Evolutionary conservation across 37 sponge, comb jelly and placozoan species (phyloP), one percentile per base, ranked within the genome.

Genomic region (Eunapius fragilis): DNA sequence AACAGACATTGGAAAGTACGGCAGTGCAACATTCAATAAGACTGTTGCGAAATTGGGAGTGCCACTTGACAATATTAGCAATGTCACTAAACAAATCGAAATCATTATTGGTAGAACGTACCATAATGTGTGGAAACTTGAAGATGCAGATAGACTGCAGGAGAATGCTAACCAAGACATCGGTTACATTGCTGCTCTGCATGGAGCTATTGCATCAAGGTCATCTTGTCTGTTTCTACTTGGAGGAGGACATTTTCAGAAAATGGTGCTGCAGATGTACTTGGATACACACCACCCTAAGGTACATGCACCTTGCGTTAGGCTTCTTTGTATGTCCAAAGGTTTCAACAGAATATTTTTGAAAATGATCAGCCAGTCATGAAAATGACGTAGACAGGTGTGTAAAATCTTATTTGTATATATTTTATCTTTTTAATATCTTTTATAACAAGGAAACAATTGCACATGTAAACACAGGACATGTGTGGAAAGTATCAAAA

Each of bases 201-300:
- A 88, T 45, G 58, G 82, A n/a, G 27, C 81, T 4, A 32, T 82
- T 23, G 88, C 77, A 5, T 34, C 58, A 5, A 12, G 19, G 47
- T 33, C 76, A 22, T 34, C 45, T 35, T 88, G 83, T 28, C 30
- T 82, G 4, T 77, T 88, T 28, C 28, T 45, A 0, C 70, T 82
- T 77, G 88, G 83, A 34, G 88, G 83, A 14, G 88, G 83, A 19
- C 78, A 88, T 31, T 82, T 78, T 41, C 88, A 88, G 72, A n/a
- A 71, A 36, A 0, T 88, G 71, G 78, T 72, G 28, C 72, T 88
- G 9, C 26, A 68, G 2, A 28, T 31, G 0, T 85, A 77, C 30
- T 33, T 83, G 31, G 0, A 67, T 58, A 19, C 58, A 58, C 58
- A 58, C 58, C 58, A 58, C 58, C 58, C 1, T 58, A 19, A 19